Evolutionary conservation across 2,888 invertebrate species (phyloP).

Genomic region (Chloroclystis v-ata): DNA sequence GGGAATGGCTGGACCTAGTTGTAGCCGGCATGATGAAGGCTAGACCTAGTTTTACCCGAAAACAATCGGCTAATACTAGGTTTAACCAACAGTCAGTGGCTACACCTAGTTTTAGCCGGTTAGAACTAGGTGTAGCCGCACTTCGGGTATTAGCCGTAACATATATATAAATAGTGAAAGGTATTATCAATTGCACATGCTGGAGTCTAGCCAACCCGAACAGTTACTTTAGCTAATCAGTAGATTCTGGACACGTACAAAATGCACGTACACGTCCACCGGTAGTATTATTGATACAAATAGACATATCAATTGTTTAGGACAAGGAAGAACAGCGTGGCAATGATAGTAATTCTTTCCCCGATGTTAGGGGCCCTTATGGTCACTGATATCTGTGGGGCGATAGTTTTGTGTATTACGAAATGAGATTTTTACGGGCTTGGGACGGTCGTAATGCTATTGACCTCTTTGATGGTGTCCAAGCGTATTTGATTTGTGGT

Average conservation of each 20-base stretch:
- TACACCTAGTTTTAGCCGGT: too few species aligned
- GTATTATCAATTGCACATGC: too few species aligned
- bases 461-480: slow-evolving; percentile 44
- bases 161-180: too few species aligned
- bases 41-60: too few species aligned
- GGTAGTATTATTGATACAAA: slow-evolving; percentile 76
- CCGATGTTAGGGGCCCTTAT: slow-evolving; percentile 51
- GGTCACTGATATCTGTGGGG: slow-evolving; percentile 47
- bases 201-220: not conserved
- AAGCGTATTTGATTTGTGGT: slow-evolving; percentile 30
- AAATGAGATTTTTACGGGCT: slow-evolving; percentile 52
- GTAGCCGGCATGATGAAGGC: too few species aligned
- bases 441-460: slow-evolving; percentile 44
- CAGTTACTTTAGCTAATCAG: slow-evolving; percentile 38
- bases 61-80: too few species aligned
- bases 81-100: too few species aligned
- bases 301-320: slow-evolving; percentile 77
- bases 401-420: slow-evolving; percentile 46
- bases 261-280: slow-evolving; percentile 72
- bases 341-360: slow-evolving; percentile 61
- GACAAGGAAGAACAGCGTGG: slow-evolving; percentile 65
- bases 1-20: too few species aligned
- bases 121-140: too few species aligned
- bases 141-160: too few species aligned
- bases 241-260: slow-evolving; percentile 68